These are phyloP conservation scores for Calcarius lapponicus DNA, from an alignment of 2,797 vertebrate species.

Conservation along the genomic window DNA sequence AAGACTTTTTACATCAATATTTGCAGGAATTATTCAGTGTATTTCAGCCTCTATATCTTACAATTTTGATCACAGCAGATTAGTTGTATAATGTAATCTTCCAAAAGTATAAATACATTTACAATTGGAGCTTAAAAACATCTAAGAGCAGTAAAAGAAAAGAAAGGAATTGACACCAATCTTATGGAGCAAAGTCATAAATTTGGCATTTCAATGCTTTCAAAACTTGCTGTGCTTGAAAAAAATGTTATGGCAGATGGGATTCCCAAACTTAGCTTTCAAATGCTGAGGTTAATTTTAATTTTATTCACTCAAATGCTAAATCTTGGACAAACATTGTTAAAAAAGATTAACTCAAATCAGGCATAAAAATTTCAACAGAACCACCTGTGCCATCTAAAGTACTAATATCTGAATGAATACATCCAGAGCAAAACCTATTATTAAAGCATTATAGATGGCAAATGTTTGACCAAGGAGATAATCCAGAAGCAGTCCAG, in stretches of 20 bases:
- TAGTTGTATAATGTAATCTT: background rate
- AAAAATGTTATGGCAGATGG: constrained; percentile 5
- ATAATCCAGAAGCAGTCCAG: background rate
- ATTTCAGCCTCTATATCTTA: background rate
- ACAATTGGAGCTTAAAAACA: background rate
- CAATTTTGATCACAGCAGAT: constrained; percentile 4
- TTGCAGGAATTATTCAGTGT: background rate
- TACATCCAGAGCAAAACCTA: background rate
- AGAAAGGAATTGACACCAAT: background rate
- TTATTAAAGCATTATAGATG: background rate
- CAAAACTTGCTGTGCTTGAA: background rate
- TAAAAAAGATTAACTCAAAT: constrained; percentile 55
- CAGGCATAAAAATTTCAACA: constrained; percentile 1
- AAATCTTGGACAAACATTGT: constrained; percentile 41
- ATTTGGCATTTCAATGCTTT: constrained; percentile 1
- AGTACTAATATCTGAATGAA: background rate
- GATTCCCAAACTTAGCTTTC: constrained; percentile 32
- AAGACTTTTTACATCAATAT: background rate
- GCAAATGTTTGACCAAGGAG: constrained; percentile 19
- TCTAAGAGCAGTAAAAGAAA: background rate
- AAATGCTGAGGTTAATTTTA: constrained; percentile 29
- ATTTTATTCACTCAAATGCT: constrained; percentile 48
- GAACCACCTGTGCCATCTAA: constrained; percentile 40
- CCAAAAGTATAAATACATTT: constrained; percentile 15
- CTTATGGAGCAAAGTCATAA: background rate